phyloP scores from a whole-genome alignment of 2,113 vertebrate genomes.

The Halcyon malimbica region DNA sequence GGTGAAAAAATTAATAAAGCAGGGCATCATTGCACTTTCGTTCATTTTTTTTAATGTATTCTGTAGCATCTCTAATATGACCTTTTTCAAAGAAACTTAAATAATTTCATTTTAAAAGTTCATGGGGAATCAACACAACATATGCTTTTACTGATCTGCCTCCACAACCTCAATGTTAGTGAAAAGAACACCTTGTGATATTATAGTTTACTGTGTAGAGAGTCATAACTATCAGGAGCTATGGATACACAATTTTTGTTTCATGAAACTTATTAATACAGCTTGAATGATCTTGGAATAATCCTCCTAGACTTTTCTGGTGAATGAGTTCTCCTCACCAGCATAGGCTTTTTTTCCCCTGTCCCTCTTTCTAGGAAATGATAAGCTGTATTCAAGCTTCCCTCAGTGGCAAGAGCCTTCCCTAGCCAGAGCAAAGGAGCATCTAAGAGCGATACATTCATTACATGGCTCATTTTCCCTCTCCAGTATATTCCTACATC shows the following conservation, averaged over 20 bases:
- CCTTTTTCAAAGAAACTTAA: not conserved
- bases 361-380: not conserved
- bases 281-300: not conserved
- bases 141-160: not conserved
- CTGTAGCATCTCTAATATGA: not conserved
- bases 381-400: not conserved
- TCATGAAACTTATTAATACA: not conserved
- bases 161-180: not conserved
- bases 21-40: not conserved
- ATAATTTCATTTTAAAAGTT: not conserved
- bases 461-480: not conserved
- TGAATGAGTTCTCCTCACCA: not conserved
- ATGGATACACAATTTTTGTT: not conserved
- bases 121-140: not conserved
- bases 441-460: fast-evolving
- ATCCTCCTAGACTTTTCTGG: not conserved
- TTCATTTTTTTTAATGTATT: not conserved
- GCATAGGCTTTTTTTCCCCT: not conserved
- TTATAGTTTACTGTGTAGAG: not conserved
- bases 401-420: not conserved
- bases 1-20: not conserved
- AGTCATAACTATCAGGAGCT: not conserved
- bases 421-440: not conserved
- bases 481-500: not conserved
- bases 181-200: not conserved